phyloP scores from a whole-genome alignment of 92 coral and sea anemone genomes.

The Muricea muricata region DNA sequence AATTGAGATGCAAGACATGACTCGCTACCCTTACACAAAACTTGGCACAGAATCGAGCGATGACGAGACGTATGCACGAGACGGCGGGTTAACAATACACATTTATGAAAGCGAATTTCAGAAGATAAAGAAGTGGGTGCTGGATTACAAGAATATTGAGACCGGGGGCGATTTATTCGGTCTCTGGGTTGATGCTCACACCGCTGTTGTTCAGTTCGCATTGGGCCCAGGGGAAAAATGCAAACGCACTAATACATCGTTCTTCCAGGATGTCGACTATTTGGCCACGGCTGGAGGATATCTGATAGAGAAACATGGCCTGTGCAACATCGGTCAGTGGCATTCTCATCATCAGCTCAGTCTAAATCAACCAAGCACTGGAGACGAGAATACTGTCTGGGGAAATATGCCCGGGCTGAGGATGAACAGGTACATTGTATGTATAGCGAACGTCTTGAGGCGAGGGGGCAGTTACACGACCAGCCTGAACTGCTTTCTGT shows the following conservation, averaged over 20 bases:
- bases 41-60: neutral
- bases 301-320: conserved; percentile 71
- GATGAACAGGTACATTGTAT: conserved; percentile 71
- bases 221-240: conserved; percentile 83
- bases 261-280: conserved; percentile 81
- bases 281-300: conserved; percentile 67
- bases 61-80: neutral
- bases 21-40: too few species aligned
- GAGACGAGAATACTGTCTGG: conserved; percentile 91
- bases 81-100: conserved; percentile 40
- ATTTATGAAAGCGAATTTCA: conserved; percentile 69
- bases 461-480: neutral
- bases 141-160: conserved; percentile 64
- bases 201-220: conserved; percentile 78
- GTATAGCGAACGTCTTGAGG: conserved; percentile 72
- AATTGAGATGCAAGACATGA: too few species aligned
- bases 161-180: conserved; percentile 94
- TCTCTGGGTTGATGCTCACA: conserved; percentile 75
- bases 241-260: conserved; percentile 59
- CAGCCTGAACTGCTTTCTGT: conserved; percentile 70
- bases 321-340: conserved; percentile 95
- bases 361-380: conserved; percentile 78
- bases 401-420: conserved; percentile 78
- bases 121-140: conserved; percentile 71
- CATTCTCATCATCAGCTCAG: conserved; percentile 88